Base-by-base conservation (phyloP, 1,140 invertebrate species). In the Trialeurodes vaporariorum region DNA sequence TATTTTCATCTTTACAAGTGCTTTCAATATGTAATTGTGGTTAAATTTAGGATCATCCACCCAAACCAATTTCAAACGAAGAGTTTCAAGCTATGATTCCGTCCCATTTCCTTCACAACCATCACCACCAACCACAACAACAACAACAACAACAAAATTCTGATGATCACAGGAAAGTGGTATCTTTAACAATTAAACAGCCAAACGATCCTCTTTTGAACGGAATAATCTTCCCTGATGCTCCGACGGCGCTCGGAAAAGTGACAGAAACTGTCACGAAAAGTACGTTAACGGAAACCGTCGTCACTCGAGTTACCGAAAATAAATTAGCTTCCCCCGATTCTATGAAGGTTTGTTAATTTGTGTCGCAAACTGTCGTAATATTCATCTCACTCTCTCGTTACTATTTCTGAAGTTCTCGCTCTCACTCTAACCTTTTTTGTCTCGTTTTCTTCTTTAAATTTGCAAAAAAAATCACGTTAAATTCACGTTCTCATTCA, bases 11-110 rank as follows among this genome's bases (percentile, higher is more conserved):
- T n/a, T n/a, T n/a, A n/a, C n/a, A n/a, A n/a, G n/a, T n/a, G n/a
- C n/a, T n/a, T n/a, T n/a, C n/a, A n/a, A n/a, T n/a, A n/a, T n/a
- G n/a, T n/a, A 49, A 49, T 49, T 49, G 34, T 49, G 34, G 34
- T 49, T 49, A 17, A 49, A 49, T 49, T 49, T 17, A 49, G 34
- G 34, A 49, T 49, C 34, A 49, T 80, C 85, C 87, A 79, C 83
- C 87, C 77, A 86, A 88, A 79, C 89, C 90, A 75, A 87, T 92
- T 81, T 93, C 90, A 80, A 93, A 88, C 82, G 90, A 92, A 82
- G 90, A 93, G 80, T 93, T 93, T 84, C 89, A 92, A 86, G 90
- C 91, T 78, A 91, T 94, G 90, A 93, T 94, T 75, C 91, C 92
- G 73, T 86, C 89, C 76, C 90, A 91, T 81, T 93, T 93, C 85